A percentile compares a stretch with the other conserved stretches of the same genome.
phyloP scores from a whole-genome alignment of 64 coral and sea anemone genomes.

The Orbicella faveolata region DNA sequence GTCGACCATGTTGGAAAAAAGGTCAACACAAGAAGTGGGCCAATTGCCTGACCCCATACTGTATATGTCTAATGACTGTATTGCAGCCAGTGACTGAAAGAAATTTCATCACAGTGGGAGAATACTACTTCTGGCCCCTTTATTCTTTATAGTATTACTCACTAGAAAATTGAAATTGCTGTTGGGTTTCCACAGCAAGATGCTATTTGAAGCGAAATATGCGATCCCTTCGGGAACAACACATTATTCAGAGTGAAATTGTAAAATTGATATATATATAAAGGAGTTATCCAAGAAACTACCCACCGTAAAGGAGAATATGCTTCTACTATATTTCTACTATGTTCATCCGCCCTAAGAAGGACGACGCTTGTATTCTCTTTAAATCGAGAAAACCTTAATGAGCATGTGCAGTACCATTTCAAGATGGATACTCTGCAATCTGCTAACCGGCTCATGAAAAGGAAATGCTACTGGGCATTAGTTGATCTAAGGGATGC shows the following conservation, averaged over 20 bases:
- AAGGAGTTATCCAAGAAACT: no score
- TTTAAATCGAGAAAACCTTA: slow-evolving; percentile 56
- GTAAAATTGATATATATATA: no score
- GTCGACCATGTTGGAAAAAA: slow-evolving; percentile 42
- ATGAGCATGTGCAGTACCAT: slow-evolving; percentile 52
- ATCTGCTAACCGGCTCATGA: slow-evolving; percentile 17
- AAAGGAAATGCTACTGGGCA: not conserved
- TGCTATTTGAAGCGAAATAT: no score
- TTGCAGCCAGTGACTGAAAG: not conserved
- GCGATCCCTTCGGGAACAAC: no score
- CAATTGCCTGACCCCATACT: not conserved
- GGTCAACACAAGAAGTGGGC: slow-evolving; percentile 10
- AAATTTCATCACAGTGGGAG: no score
- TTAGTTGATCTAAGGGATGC: slow-evolving; percentile 17
- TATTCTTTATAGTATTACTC: no score
- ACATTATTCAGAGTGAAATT: no score
- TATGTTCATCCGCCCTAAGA: slow-evolving; percentile 31
- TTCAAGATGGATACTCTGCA: slow-evolving; percentile 59
- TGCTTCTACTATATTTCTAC: not conserved
- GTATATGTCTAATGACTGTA: not conserved
- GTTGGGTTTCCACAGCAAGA: no score
- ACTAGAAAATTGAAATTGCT: no score
- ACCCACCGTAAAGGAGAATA: no score
- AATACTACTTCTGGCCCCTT: no score
- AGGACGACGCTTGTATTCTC: slow-evolving; percentile 16